phyloP scores from a whole-genome alignment of 2,888 invertebrate species.

The Lasioglossum leucozonium region DNA sequence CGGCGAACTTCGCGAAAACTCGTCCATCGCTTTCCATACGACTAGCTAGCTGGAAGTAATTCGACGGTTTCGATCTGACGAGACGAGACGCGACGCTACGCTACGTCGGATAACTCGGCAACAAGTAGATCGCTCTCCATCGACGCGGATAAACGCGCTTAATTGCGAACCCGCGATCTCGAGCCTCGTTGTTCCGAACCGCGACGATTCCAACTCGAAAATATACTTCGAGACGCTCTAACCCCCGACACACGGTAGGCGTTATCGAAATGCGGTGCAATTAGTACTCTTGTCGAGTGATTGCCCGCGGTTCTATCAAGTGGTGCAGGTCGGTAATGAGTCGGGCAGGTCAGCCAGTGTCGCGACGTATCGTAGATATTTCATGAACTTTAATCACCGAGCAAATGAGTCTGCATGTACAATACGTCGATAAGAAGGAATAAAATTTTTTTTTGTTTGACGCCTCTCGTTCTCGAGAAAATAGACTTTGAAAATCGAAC shows the following conservation, averaged over 20 bases:
- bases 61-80: background rate
- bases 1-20: background rate
- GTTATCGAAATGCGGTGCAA: background rate
- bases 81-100: no score
- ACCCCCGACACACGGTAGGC: background rate
- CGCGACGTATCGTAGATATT: no score
- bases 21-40: background rate
- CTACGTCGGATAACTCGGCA: conserved; percentile 15
- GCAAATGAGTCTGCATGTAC: no score
- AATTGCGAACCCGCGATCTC: conserved; percentile 20
- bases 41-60: conserved; percentile 10
- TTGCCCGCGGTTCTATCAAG: no score
- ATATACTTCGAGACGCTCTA: background rate
- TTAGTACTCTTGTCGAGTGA: no score
- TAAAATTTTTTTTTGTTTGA: no score
- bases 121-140: conserved; percentile 38
- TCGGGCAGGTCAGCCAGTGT: no score
- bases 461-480: no score
- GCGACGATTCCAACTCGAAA: background rate
- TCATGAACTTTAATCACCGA: no score
- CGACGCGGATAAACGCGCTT: conserved; percentile 35
- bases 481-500: no score
- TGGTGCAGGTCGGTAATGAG: background rate
- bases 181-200: background rate
- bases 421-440: no score